Conservation (phyloP, 2,888 invertebrate genomes). For the Rhabditophanes sp. region DNA sequence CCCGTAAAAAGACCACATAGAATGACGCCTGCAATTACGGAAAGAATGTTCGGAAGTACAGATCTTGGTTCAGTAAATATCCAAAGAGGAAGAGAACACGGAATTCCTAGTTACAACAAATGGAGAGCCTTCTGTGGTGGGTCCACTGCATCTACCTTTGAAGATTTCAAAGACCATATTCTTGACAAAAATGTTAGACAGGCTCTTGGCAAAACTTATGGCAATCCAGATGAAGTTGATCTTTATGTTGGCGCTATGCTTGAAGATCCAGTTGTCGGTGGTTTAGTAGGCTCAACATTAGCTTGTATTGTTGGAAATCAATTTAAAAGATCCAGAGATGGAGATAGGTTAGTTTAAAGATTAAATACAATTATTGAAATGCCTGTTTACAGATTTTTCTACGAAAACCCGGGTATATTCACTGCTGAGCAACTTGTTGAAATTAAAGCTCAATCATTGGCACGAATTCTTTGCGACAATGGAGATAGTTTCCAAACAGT, state of each 20-base stretch:
- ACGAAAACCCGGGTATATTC: constrained; percentile 46
- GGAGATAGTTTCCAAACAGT: constrained; percentile 54
- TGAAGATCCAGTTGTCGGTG: constrained; percentile 47
- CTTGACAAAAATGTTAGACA: constrained; percentile 56
- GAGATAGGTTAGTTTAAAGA: constrained; percentile 46
- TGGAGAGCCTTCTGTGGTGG: constrained; percentile 66
- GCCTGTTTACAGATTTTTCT: constrained; percentile 46
- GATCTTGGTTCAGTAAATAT: constrained; percentile 90
- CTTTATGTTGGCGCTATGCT: constrained; percentile 49
- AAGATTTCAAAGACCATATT: constrained; percentile 68
- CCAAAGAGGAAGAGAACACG: constrained; percentile 81
- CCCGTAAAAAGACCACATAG: constrained; percentile 54
- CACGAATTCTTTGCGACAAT: constrained; percentile 74
- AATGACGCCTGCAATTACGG: constrained; percentile 78
- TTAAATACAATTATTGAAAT: constrained; percentile 1
- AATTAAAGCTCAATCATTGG: constrained; percentile 65
- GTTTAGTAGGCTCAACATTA: constrained; percentile 49
- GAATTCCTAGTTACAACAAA: constrained; percentile 51
- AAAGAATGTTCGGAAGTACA: constrained; percentile 57
- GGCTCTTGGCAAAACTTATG: constrained; percentile 52
- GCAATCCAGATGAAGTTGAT: constrained; percentile 47
- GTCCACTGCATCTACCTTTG: constrained; percentile 53
- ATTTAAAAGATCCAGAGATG: constrained; percentile 47
- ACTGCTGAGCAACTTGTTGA: constrained; percentile 57
- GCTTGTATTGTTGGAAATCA: constrained; percentile 48